Percentiles rank a stretch among this genome's conserved stretches.
Conservation (phyloP, 2,888 invertebrate species). For the Podabrus alpinus region DNA sequence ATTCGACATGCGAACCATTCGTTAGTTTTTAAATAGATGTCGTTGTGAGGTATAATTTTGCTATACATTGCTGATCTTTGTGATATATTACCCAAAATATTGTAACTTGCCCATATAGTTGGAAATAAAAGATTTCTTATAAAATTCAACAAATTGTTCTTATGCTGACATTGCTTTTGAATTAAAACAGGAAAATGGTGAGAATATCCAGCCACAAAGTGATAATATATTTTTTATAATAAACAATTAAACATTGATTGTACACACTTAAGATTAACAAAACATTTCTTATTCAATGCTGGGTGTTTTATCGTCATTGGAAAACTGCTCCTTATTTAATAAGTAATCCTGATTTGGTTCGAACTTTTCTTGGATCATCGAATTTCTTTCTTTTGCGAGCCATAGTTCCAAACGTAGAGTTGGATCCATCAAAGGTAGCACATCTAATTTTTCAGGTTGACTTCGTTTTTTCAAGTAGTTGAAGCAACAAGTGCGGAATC, state of each 20-base stretch:
- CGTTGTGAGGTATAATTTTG: background rate
- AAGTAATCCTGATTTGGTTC: constrained; percentile 1
- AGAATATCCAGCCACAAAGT: constrained; percentile 16
- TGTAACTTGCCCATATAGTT: background rate
- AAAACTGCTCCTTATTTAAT: constrained; percentile 2
- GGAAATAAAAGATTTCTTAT: background rate
- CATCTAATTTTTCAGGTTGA: constrained; percentile 38
- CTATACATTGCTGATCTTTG: background rate
- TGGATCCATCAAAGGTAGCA: constrained; percentile 46
- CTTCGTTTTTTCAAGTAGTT: constrained; percentile 69
- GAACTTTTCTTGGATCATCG: constrained; percentile 19
- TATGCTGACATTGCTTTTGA: background rate
- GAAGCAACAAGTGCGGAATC: constrained; percentile 74
- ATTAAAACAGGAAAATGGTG: background rate
- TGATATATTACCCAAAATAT: background rate
- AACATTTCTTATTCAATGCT: background rate
- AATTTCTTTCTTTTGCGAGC: constrained; percentile 49
- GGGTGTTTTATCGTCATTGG: constrained; percentile 1
- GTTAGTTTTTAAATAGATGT: background rate
- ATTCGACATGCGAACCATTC: background rate
- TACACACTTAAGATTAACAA: background rate
- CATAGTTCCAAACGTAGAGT: constrained; percentile 50
- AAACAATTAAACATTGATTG: background rate
- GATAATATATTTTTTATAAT: constrained; percentile 6
- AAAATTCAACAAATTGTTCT: background rate